Conservation (phyloP, 2,797 vertebrate species). For the Diglossa cyanea region DNA sequence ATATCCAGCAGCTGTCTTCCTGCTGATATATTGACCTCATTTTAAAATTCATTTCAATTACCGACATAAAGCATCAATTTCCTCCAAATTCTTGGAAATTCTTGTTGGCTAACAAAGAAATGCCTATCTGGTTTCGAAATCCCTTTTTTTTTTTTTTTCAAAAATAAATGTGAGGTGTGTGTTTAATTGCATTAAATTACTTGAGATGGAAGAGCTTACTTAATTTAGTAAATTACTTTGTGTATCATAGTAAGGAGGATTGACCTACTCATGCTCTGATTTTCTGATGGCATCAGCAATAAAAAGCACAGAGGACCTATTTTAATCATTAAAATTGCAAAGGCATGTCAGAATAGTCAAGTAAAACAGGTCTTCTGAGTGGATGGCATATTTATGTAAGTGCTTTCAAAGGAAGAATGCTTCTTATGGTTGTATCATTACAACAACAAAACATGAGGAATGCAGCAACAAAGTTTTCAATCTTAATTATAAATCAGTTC, state of each 20-base stretch:
- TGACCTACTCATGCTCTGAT: background rate
- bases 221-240: conserved; percentile 40
- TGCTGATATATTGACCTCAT: background rate
- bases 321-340: conserved; percentile 51
- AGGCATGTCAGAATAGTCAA: conserved; percentile 15
- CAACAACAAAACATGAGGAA: background rate
- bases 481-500: conserved; percentile 17
- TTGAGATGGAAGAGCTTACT: conserved; percentile 7
- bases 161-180: background rate
- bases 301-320: conserved; percentile 23
- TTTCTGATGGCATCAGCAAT: conserved; percentile 48
- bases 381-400: conserved; percentile 17
- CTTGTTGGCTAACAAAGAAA: background rate
- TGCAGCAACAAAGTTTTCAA: background rate
- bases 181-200: background rate
- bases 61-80: background rate
- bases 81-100: background rate
- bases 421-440: background rate
- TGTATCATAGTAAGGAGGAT: background rate
- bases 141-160: background rate
- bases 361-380: background rate
- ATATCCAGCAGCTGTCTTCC: background rate
- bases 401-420: conserved; percentile 8
- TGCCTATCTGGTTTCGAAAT: background rate
- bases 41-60: background rate